phyloP scores from a whole-genome alignment of 37 sponge, comb jelly and placozoan species.

The Amphimedon queenslandica region DNA sequence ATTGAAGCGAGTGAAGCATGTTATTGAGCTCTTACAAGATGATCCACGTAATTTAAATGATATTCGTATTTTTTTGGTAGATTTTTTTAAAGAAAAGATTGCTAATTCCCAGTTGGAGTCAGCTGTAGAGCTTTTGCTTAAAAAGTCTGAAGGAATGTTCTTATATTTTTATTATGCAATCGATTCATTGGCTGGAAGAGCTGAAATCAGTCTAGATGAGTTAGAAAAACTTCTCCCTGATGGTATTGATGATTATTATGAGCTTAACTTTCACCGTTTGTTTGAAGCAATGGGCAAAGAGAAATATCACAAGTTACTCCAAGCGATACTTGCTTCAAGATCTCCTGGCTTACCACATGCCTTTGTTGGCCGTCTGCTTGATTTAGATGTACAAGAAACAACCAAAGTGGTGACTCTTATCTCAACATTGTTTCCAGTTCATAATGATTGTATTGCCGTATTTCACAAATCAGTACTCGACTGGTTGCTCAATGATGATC shows the following conservation, averaged over 20 bases:
- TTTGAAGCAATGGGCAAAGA: conserved; percentile 6
- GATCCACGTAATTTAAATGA: conserved; percentile 29
- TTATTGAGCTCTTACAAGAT: conserved; percentile 16
- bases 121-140: conserved; percentile 10
- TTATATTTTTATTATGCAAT: conserved; percentile 43
- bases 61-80: conserved; percentile 6
- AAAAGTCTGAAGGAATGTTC: conserved; percentile 53
- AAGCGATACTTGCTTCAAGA: conserved; percentile 17
- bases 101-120: neutral
- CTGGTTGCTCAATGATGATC: conserved; percentile 19
- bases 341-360: conserved; percentile 5
- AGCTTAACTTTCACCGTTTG: conserved; percentile 17
- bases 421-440: conserved; percentile 14
- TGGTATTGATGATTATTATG: conserved; percentile 52
- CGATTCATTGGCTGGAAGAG: conserved; percentile 3
- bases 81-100: conserved; percentile 8
- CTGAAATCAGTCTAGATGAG: neutral
- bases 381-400: neutral
- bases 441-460: conserved; percentile 1
- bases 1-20: conserved; percentile 6
- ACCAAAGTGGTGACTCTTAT: neutral
- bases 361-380: neutral
- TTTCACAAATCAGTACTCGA: conserved; percentile 37
- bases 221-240: conserved; percentile 32
- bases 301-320: conserved; percentile 7